Base-by-base conservation (phyloP, 1,140 invertebrate genomes). In the Metaphire vulgaris region DNA sequence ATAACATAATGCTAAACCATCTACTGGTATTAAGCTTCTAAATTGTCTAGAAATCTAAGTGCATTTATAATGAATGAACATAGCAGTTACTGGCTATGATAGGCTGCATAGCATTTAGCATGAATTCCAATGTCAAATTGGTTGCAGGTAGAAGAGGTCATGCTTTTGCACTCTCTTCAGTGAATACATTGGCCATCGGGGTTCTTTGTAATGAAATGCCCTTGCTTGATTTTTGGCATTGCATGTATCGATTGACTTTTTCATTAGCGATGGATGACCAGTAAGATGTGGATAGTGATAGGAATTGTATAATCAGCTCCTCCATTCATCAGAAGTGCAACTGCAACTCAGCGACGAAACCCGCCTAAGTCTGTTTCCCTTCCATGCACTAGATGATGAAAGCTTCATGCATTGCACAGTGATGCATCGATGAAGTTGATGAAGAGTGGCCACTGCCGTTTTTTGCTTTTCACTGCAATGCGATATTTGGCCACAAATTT, bases 381-480 rank as follows among this genome's bases (percentile, higher is more conserved):
- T 26, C 56, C 56, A 65, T 65, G 14, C 26, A 65, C 56, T 15
- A 65, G 56, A 15, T 26, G 56, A 65, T 65, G 26, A 14, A 65
- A 14, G 14, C 26, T 16, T 28, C 69, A 69, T 29, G 69, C 69
- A 69, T 69, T 69, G 16, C 29, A 29, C 15, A 69, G 16, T 15
- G 16, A 15, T 15, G 29, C 29, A 21, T 69, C 69, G 15, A 69
- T 28, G 15, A 16, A 69, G 29, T 69, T 21, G 14, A 29, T 28
- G 29, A 69, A 69, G 29, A 16, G 15, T 15, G 69, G 69, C 69
- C 69, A 69, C 69, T 28, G 29, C 69, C 69, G 29, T 69, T 69
- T 69, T 29, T 69, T 69, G 15, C 16, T 15, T 16, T 16, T 69
- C 14, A 69, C 29, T 16, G 14, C 29, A 16, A 69, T 69, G 14